Percentiles rank a stretch among this genome's conserved stretches.
Conservation (phyloP, 2,797 vertebrate species). For the Aulostomus chinensis region DNA sequence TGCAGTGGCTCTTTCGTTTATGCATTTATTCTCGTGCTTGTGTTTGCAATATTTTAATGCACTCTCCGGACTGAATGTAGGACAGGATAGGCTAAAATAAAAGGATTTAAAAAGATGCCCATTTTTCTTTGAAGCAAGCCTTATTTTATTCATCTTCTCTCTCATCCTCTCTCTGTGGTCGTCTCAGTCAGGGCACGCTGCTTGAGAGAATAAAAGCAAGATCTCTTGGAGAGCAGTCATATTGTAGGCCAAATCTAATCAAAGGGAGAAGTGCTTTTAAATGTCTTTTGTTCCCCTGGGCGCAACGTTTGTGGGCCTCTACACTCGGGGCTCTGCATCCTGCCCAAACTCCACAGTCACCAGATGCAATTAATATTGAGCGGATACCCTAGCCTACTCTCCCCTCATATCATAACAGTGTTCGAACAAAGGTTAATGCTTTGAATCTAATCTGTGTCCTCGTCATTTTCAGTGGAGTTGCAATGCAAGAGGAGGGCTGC, state of each 20-base stretch:
- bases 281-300: constrained; percentile 77
- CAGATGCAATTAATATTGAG: constrained; percentile 89
- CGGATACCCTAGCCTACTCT: constrained; percentile 68
- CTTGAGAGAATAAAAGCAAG: constrained; percentile 56
- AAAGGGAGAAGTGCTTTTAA: constrained; percentile 79
- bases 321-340: constrained; percentile 35
- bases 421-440: constrained; percentile 93
- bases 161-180: constrained; percentile 15
- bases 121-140: constrained; percentile 46
- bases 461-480: constrained; percentile 82
- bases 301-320: constrained; percentile 61
- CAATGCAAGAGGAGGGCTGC: constrained; percentile 47
- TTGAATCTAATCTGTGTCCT: constrained; percentile 86
- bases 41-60: constrained; percentile 53
- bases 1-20: constrained; percentile 34
- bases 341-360: constrained; percentile 60
- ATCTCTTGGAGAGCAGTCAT: constrained; percentile 57
- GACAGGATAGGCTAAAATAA: constrained; percentile 36
- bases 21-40: constrained; percentile 54
- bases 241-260: constrained; percentile 78
- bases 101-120: constrained; percentile 51
- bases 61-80: constrained; percentile 28
- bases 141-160: constrained; percentile 47
- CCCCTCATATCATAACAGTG: constrained; percentile 85
- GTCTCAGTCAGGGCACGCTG: constrained; percentile 24